A percentile compares a stretch with the other conserved stretches of the same genome.
phyloP scores from a whole-genome alignment of 2,888 invertebrate species.

The Camponotus fellah region DNA sequence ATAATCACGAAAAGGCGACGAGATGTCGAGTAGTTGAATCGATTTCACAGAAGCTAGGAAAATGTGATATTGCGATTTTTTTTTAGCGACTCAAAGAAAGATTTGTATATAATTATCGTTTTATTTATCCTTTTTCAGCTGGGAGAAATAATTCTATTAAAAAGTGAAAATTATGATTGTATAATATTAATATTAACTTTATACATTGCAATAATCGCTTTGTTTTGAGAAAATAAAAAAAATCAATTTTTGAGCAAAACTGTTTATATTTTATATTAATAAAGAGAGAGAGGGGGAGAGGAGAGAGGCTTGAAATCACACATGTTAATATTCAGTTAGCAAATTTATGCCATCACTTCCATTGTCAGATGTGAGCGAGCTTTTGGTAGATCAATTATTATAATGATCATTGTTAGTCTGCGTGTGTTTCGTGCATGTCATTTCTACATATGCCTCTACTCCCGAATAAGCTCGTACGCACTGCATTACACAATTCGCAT shows the following conservation, averaged over 20 bases:
- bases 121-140: not conserved
- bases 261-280: not conserved
- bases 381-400: conserved; percentile 46
- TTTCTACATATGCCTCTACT: conserved; percentile 26
- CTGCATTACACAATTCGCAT: conserved; percentile 31
- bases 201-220: not conserved
- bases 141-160: not conserved
- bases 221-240: not conserved
- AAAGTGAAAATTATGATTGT: not conserved
- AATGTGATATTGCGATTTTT: not conserved
- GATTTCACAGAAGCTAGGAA: not conserved
- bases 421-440: conserved; percentile 25
- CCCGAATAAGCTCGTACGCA: conserved; percentile 32
- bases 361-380: conserved; percentile 43
- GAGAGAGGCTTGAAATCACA: not conserved
- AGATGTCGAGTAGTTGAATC: not conserved
- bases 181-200: not conserved
- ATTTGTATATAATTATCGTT: not conserved
- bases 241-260: not conserved
- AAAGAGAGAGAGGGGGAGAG: not conserved
- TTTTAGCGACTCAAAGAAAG: not conserved
- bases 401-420: conserved; percentile 29
- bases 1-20: not conserved
- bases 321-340: conserved; percentile 19
- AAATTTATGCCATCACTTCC: conserved; percentile 2